Percentiles rank a stretch among this genome's conserved stretches.
These are phyloP conservation scores for Styela clava DNA, from an alignment of 23 tunicate genomes.

Conservation along the genomic window DNA sequence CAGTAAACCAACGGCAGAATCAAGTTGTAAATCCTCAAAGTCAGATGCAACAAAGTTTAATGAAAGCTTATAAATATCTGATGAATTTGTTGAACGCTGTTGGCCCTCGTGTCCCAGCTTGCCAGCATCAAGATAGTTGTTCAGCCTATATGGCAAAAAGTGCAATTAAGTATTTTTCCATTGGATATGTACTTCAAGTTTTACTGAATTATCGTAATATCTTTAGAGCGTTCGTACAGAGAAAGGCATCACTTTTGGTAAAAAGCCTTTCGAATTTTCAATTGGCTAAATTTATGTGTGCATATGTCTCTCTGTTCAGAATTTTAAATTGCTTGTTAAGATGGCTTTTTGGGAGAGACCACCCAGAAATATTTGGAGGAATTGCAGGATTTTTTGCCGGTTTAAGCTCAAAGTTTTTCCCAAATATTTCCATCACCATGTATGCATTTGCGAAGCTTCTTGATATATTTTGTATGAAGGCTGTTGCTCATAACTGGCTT, in stretches of 20 bases:
- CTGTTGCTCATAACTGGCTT: slow-evolving; percentile 18
- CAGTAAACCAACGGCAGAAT: not conserved
- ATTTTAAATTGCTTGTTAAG: slow-evolving; percentile 49
- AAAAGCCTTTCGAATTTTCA: not conserved
- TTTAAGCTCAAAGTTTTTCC: slow-evolving; percentile 37
- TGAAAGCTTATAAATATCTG: not conserved
- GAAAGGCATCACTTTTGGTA: not conserved
- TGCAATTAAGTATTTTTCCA: slow-evolving; percentile 28
- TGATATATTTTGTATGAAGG: slow-evolving; percentile 43
- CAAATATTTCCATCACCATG: slow-evolving; percentile 61
- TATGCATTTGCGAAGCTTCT: slow-evolving; percentile 51
- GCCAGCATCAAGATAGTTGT: slow-evolving; percentile 12
- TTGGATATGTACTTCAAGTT: slow-evolving; percentile 44
- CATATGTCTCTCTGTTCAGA: slow-evolving; percentile 33
- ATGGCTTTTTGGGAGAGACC: slow-evolving; percentile 38
- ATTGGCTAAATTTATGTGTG: slow-evolving; percentile 31
- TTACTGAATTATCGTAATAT: slow-evolving; percentile 1
- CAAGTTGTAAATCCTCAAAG: not conserved
- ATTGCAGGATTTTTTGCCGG: slow-evolving; percentile 64
- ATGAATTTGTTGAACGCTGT: not conserved
- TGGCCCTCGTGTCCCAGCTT: slow-evolving; percentile 16
- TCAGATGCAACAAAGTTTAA: not conserved
- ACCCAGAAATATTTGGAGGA: slow-evolving; percentile 56
- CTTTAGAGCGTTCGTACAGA: not conserved
- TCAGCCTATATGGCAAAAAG: not conserved